These are phyloP conservation scores for Chamaetylas fuelleborni DNA, from an alignment of 2,113 vertebrate genomes.

Conservation along the genomic window DNA sequence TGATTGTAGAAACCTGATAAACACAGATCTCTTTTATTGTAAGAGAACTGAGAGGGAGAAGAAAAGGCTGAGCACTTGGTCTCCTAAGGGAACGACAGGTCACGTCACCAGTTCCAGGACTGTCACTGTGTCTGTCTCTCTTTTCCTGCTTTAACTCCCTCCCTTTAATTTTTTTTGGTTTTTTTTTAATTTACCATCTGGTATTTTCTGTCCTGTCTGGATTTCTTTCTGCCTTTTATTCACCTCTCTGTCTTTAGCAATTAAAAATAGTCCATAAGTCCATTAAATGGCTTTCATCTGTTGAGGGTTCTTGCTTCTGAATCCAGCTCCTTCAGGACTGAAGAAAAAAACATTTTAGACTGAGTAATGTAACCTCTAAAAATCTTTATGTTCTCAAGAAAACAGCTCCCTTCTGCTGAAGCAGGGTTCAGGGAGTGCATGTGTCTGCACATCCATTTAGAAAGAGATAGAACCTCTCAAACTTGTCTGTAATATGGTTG, in stretches of 20 bases:
- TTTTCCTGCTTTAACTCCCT: background rate
- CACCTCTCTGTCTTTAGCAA: background rate
- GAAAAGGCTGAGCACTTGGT: background rate
- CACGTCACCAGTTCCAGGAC: background rate
- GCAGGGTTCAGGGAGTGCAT: background rate
- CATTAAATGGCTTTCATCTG: background rate
- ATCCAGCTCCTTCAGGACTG: background rate
- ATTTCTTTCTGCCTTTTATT: background rate
- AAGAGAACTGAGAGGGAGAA: background rate
- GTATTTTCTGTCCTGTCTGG: background rate
- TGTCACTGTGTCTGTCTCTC: background rate
- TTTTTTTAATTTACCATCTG: background rate
- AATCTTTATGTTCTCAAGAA: background rate
- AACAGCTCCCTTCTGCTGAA: background rate
- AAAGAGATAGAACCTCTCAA: background rate
- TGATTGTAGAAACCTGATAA: conserved; percentile 33
- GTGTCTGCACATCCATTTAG: background rate
- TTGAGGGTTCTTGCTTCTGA: background rate
- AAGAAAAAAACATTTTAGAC: background rate
- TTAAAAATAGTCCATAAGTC: no score
- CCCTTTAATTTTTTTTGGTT: background rate
- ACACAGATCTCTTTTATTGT: conserved; percentile 11
- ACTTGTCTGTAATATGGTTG: background rate
- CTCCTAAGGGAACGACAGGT: background rate
- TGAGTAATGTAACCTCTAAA: background rate